Conservation (phyloP, 2,888 invertebrate species). For the Melanargia galathea region DNA sequence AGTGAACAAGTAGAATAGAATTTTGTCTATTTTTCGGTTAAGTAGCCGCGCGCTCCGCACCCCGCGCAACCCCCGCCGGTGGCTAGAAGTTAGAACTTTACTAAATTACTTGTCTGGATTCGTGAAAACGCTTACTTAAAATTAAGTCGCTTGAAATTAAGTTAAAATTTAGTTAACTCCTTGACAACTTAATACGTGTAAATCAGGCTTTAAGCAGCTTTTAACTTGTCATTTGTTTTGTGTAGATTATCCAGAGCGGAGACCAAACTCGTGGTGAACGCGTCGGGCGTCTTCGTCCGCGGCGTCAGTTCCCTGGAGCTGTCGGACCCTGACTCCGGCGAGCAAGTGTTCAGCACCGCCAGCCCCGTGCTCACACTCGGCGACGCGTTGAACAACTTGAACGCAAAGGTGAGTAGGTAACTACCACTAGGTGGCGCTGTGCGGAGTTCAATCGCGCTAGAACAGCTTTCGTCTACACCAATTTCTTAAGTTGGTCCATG, state of each 20-base stretch:
- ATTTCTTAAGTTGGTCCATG: too few relatives aligned
- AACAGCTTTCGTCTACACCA: not conserved
- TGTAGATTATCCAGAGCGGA: slow-evolving; percentile 64
- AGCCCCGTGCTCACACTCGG: slow-evolving; percentile 88
- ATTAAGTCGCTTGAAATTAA: too few relatives aligned
- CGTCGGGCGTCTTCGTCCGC: slow-evolving; percentile 86
- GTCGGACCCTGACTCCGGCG: slow-evolving; percentile 84
- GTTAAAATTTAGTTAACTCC: too few relatives aligned
- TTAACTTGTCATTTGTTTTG: not conserved
- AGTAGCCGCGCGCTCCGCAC: too few relatives aligned
- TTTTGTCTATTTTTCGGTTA: too few relatives aligned
- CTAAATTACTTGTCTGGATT: too few relatives aligned
- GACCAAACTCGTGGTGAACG: slow-evolving; percentile 77
- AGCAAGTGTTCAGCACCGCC: slow-evolving; percentile 88
- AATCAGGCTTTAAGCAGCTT: not conserved
- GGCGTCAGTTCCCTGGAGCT: slow-evolving; percentile 87
- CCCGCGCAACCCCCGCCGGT: too few relatives aligned
- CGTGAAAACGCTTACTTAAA: too few relatives aligned
- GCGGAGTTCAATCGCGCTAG: not conserved
- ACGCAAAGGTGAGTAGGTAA: slow-evolving; percentile 79
- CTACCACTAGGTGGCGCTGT: not conserved
- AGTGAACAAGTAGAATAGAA: too few relatives aligned
- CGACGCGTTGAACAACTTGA: slow-evolving; percentile 84
- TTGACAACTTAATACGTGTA: too few relatives aligned
- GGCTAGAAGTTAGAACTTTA: too few relatives aligned